phyloP scores from a whole-genome alignment of 2,888 invertebrate genomes.

The Willowsia nigromaculata region DNA sequence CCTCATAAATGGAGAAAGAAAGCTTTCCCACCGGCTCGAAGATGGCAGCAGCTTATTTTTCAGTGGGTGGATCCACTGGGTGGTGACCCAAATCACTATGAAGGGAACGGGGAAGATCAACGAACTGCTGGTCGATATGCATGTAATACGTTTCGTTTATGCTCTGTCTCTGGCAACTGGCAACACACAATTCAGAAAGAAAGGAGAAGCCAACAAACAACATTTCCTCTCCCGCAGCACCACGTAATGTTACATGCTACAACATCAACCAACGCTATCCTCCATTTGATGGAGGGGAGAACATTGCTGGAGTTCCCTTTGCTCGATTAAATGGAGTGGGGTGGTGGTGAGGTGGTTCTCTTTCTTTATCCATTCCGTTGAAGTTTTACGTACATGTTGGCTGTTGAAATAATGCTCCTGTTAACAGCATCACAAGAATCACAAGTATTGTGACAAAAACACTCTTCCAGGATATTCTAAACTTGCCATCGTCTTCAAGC shows the following conservation, averaged over 20 bases:
- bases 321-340: not conserved
- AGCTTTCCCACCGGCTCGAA: constrained; percentile 36
- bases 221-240: too few relatives aligned
- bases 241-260: not conserved
- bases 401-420: not conserved
- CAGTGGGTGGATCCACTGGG: constrained; percentile 62
- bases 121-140: constrained; percentile 60
- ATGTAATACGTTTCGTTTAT: not conserved
- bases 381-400: not conserved
- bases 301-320: constrained; percentile 28
- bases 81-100: constrained; percentile 62
- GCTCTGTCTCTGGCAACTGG: too few relatives aligned
- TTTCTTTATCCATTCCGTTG: not conserved
- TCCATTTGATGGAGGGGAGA: not conserved
- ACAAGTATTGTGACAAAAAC: too few relatives aligned
- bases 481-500: too few relatives aligned
- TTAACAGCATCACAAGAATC: not conserved
- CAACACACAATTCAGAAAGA: not conserved
- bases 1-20: not conserved
- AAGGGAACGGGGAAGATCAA: constrained; percentile 63
- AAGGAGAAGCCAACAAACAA: not conserved
- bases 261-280: constrained; percentile 11
- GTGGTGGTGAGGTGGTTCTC: constrained; percentile 16
- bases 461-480: too few relatives aligned
- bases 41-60: constrained; percentile 67